Conservation (phyloP, 2,797 vertebrate genomes). For the Champsocephalus gunnari region DNA sequence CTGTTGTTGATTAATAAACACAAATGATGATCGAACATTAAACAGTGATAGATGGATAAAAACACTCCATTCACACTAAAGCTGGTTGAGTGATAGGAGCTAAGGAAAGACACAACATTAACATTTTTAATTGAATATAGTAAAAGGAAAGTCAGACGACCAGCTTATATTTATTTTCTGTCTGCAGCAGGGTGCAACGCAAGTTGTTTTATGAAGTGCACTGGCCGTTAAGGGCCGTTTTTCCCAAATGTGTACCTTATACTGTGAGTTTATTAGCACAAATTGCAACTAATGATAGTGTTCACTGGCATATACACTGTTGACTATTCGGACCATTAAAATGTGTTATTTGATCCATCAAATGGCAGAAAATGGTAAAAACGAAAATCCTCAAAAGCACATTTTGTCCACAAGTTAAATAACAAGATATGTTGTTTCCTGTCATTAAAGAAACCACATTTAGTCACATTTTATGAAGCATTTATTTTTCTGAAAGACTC, state of each 20-base stretch:
- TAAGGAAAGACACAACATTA: background rate
- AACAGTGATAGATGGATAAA: background rate
- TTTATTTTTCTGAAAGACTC: no score
- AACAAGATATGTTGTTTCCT: no score
- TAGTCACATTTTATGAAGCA: no score
- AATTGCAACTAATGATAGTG: no score
- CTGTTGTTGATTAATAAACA: conserved; percentile 6
- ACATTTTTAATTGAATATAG: background rate
- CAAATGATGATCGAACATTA: background rate
- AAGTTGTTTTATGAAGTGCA: background rate
- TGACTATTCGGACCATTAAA: no score
- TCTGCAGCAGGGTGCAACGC: background rate
- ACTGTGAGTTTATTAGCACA: conserved; percentile 5
- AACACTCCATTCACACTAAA: background rate
- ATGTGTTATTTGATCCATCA: no score
- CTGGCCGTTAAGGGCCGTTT: background rate
- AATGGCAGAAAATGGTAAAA: no score
- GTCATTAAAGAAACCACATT: no score
- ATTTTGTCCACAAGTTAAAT: no score
- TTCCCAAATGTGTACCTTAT: background rate
- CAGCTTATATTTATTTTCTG: background rate
- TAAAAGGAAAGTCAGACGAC: conserved; percentile 1
- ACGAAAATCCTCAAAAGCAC: no score
- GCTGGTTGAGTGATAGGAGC: conserved; percentile 3
- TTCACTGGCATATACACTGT: no score